Evolutionary conservation across 2,888 invertebrate genomes (phyloP).

Genomic region (Patella depressa): DNA sequence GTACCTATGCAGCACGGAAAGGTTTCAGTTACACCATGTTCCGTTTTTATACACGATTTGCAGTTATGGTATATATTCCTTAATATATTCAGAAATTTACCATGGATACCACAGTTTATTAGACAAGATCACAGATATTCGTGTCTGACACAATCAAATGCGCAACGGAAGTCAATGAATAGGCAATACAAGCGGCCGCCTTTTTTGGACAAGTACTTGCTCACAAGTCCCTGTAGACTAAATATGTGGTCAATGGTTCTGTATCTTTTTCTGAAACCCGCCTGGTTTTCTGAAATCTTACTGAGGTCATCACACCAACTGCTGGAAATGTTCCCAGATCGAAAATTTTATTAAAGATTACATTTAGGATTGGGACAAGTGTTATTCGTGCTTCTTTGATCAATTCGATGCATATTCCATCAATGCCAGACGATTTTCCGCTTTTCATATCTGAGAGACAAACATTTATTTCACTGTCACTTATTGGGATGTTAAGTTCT

Average conservation of each 20-base stretch:
- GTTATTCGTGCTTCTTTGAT: background rate
- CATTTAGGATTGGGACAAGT: background rate
- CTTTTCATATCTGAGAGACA: background rate
- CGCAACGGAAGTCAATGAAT: background rate
- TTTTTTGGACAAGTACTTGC: background rate
- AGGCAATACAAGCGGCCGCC: background rate
- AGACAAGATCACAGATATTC: no score
- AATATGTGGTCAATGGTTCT: slow-evolving; percentile 7
- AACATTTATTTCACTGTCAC: background rate
- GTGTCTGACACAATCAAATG: background rate
- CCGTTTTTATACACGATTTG: no score
- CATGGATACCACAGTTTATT: no score
- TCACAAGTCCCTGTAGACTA: background rate
- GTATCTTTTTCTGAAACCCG: slow-evolving; percentile 1
- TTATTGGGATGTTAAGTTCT: slow-evolving; percentile 1
- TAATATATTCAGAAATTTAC: no score
- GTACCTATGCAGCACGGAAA: no score
- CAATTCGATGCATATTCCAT: background rate
- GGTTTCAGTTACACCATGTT: no score
- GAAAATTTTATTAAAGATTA: background rate
- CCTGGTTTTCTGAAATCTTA: background rate
- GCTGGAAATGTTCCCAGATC: background rate
- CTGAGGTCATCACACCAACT: background rate
- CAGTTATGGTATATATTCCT: no score
- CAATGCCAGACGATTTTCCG: background rate